These are phyloP conservation scores for Octomys mimax DNA, from an alignment of 2,797 vertebrate species.

Conservation along the genomic window DNA sequence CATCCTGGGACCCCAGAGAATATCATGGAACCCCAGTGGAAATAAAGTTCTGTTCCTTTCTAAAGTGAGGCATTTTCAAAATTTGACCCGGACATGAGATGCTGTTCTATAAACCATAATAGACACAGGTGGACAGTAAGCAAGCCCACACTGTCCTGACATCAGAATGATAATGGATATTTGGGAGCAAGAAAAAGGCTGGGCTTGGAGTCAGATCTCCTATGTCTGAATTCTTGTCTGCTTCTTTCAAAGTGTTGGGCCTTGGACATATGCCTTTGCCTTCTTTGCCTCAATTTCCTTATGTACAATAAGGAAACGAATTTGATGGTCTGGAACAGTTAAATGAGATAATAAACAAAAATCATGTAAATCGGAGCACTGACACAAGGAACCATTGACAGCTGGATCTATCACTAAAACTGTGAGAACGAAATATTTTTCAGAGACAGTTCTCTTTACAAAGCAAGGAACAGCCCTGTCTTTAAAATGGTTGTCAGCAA, in stretches of 20 bases:
- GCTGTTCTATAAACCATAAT: not conserved
- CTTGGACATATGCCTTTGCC: not conserved
- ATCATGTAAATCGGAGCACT: constrained; percentile 17
- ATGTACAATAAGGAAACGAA: constrained; percentile 56
- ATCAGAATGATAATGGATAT: not conserved
- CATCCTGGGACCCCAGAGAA: not conserved
- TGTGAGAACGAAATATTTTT: constrained; percentile 35
- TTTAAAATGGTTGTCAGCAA: constrained; percentile 50
- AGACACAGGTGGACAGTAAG: not conserved
- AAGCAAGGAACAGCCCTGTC: not conserved
- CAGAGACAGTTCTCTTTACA: constrained; percentile 2
- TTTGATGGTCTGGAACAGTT: constrained; percentile 13
- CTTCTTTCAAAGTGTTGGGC: constrained; percentile 41
- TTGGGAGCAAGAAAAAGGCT: not conserved
- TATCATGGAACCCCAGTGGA: not conserved
- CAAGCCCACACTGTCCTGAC: not conserved
- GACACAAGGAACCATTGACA: not conserved
- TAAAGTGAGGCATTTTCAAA: not conserved
- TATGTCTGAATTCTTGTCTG: not conserved
- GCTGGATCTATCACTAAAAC: not conserved
- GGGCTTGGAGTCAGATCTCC: not conserved
- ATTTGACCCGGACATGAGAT: not conserved
- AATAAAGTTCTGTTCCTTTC: not conserved
- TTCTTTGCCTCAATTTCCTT: constrained; percentile 28
- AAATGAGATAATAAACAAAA: constrained; percentile 29